Evolutionary conservation across 2,888 invertebrate species (phyloP).

Genomic region (Camponotus fellah): DNA sequence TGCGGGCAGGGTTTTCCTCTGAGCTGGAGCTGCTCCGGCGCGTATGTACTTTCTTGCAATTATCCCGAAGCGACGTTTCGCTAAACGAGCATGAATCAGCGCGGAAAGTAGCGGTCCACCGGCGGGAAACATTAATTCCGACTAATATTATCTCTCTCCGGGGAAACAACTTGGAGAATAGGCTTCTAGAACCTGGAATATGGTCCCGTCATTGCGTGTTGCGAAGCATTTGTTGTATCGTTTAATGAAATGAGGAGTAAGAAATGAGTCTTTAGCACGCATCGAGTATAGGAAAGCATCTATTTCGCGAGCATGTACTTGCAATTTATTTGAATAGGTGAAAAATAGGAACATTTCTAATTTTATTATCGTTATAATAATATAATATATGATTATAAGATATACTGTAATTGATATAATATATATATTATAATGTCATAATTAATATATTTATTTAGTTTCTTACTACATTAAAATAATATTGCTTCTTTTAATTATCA

Average conservation of each 20-base stretch:
- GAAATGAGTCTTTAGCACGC: too few species aligned
- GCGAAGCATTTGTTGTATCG: background rate
- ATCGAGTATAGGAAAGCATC: background rate
- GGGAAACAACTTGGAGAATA: constrained; percentile 31
- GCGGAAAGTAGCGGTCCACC: constrained; percentile 19
- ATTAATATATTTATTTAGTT: background rate
- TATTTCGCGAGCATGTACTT: background rate
- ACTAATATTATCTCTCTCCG: background rate
- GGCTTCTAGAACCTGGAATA: background rate
- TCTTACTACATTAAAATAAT: background rate
- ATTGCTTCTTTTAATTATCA: background rate
- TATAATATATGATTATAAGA: too few species aligned
- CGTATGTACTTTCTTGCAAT: constrained; percentile 43
- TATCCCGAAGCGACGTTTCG: constrained; percentile 41
- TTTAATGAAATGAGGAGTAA: constrained; percentile 5
- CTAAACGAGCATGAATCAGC: constrained; percentile 55
- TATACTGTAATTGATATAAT: too few species aligned
- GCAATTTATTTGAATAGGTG: background rate
- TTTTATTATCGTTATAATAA: background rate
- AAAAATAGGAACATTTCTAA: background rate
- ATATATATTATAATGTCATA: too few species aligned
- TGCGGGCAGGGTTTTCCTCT: constrained; percentile 53
- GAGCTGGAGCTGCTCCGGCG: constrained; percentile 8
- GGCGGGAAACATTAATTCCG: constrained; percentile 11
- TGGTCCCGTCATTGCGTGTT: background rate